Evolutionary conservation across 2,797 vertebrate species (phyloP).

Genomic region (Microhierax caerulescens): DNA sequence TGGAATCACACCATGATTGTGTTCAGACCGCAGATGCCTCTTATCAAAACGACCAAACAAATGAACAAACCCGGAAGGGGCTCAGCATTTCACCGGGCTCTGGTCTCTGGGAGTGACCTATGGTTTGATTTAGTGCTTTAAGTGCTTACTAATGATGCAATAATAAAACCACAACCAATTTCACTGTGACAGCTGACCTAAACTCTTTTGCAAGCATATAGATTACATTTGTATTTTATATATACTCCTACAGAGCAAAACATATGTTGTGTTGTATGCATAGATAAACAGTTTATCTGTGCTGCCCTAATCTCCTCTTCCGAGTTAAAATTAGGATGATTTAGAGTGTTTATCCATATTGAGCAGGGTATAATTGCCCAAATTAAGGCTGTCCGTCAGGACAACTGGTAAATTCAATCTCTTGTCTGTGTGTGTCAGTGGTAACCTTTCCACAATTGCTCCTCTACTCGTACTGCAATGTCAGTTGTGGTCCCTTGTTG

Average conservation of each 20-base stretch:
- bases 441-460: constrained; percentile 64
- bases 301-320: not conserved
- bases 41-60: not conserved
- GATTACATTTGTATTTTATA: not conserved
- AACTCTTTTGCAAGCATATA: not conserved
- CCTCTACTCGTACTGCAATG: not conserved
- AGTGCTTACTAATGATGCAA: not conserved
- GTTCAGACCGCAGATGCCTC: not conserved
- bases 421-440: constrained; percentile 26
- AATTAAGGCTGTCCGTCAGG: constrained; percentile 42
- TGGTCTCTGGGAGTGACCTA: not conserved
- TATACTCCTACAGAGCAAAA: not conserved
- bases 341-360: constrained; percentile 11
- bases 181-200: not conserved
- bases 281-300: not conserved
- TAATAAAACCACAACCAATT: not conserved
- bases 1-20: not conserved
- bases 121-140: not conserved
- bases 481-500: constrained; percentile 55
- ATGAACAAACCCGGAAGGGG: not conserved
- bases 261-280: not conserved
- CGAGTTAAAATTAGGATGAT: not conserved
- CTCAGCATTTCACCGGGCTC: not conserved
- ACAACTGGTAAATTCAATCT: constrained; percentile 18
- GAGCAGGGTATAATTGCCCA: constrained; percentile 13